Evolutionary conservation across 2,113 vertebrate genomes (phyloP).

Genomic region (Pao palembangensis): DNA sequence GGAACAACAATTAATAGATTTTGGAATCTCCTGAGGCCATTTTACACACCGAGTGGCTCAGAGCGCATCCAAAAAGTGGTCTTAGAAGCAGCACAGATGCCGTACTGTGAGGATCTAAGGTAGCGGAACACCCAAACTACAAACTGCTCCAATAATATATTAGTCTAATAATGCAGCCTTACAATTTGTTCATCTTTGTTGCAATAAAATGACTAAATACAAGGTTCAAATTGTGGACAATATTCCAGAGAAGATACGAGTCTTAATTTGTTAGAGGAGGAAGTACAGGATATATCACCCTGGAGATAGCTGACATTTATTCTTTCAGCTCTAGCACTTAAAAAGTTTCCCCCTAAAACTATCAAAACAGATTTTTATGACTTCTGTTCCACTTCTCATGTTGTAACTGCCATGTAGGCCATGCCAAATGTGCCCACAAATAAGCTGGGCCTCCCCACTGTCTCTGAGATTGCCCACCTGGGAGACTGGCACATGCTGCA

Average conservation of each 20-base stretch:
- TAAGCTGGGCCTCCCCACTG: slow-evolving; percentile 79
- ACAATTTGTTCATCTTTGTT: too few species aligned
- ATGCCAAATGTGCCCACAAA: slow-evolving; percentile 81
- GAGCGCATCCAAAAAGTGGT: slow-evolving; percentile 49
- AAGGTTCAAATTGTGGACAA: too few species aligned
- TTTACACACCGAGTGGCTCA: slow-evolving; percentile 46
- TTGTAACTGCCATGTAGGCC: slow-evolving; percentile 77
- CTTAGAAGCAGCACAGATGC: slow-evolving; percentile 34
- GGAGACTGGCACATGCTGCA: slow-evolving; percentile 77
- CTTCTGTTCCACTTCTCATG: slow-evolving; percentile 76
- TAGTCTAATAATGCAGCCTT: too few species aligned
- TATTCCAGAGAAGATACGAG: too few species aligned
- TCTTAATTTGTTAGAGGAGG: too few species aligned
- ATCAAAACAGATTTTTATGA: slow-evolving; percentile 60
- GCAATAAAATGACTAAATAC: too few species aligned
- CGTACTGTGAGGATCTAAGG: slow-evolving; percentile 28
- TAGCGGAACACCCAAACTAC: slow-evolving; percentile 17
- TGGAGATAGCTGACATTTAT: not conserved
- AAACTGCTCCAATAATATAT: too few species aligned
- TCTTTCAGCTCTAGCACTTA: slow-evolving; percentile 32
- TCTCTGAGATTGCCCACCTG: slow-evolving; percentile 80
- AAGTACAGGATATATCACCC: not conserved
- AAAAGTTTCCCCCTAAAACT: slow-evolving; percentile 56
- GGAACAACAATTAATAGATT: slow-evolving; percentile 47
- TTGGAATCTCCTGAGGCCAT: slow-evolving; percentile 44